phyloP scores from a whole-genome alignment of 2,113 vertebrate species.

The Acanthisitta chloris region DNA sequence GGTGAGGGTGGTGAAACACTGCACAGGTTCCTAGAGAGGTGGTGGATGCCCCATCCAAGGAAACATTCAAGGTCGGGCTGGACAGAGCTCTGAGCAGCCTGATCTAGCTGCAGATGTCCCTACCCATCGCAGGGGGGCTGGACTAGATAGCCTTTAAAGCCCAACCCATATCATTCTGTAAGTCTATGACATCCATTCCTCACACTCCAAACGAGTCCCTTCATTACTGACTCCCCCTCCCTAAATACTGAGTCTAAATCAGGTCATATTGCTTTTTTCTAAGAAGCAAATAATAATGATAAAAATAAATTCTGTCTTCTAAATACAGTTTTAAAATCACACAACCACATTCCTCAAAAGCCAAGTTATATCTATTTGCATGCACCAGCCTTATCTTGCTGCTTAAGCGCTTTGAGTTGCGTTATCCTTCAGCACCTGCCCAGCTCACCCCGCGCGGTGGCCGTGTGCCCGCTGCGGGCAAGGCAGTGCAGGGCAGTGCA shows the following conservation, averaged over 20 bases:
- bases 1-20: background rate
- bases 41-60: background rate
- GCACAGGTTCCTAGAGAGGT: background rate
- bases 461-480: too few species aligned
- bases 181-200: background rate
- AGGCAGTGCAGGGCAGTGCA: too few species aligned
- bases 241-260: background rate
- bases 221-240: background rate
- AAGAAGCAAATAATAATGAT: background rate
- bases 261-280: background rate
- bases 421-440: background rate
- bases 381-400: background rate
- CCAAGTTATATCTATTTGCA: background rate
- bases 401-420: background rate
- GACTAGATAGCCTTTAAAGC: background rate
- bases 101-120: background rate
- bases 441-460: fast-evolving
- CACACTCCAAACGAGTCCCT: background rate
- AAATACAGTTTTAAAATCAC: background rate
- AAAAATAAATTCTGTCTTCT: background rate
- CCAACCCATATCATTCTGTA: background rate
- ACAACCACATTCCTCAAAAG: background rate
- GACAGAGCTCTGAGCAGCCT: background rate
- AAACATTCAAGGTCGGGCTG: background rate
- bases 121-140: background rate